A percentile compares a stretch with the other conserved stretches of the same genome.
phyloP scores from a whole-genome alignment of 2,113 vertebrate species.

The Melanerpes aurifrons region DNA sequence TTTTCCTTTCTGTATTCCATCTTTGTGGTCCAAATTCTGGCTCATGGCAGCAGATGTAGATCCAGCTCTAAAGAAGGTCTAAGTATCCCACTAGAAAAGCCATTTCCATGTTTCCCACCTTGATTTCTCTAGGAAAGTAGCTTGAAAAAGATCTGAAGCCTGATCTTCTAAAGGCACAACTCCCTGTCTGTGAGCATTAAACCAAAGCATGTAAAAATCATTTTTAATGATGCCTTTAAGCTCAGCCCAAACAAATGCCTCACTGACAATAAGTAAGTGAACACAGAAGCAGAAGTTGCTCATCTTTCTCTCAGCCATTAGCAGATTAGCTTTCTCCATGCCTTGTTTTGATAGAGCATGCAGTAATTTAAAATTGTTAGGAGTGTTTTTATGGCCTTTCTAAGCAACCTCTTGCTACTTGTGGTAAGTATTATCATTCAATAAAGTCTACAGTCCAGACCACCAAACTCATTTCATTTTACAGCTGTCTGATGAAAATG shows the following conservation, averaged over 20 bases:
- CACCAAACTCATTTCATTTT: conserved; percentile 66
- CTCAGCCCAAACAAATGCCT: conserved; percentile 36
- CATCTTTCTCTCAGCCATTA: conserved; percentile 53
- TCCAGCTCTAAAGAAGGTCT: neutral
- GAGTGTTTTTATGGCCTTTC: conserved; percentile 20
- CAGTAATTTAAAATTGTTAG: conserved; percentile 10
- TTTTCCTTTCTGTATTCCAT: neutral
- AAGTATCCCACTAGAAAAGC: neutral
- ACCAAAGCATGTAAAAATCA: neutral
- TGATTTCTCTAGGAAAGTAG: neutral
- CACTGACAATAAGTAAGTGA: conserved; percentile 63
- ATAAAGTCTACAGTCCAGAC: conserved; percentile 63
- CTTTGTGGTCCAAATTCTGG: neutral
- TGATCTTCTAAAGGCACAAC: neutral
- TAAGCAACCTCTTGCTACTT: conserved; percentile 33
- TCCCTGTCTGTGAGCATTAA: neutral
- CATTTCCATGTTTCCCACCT: neutral
- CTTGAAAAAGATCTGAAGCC: neutral
- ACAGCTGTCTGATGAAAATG: conserved; percentile 74
- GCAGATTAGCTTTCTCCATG: conserved; percentile 55
- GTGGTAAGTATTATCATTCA: conserved; percentile 58
- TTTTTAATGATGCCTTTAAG: conserved; percentile 34
- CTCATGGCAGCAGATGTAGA: neutral
- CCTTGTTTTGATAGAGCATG: conserved; percentile 6
- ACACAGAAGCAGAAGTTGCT: conserved; percentile 35